These are phyloP conservation scores for Heteronetta atricapilla DNA, from an alignment of 2,113 vertebrate species.

Conservation along the genomic window DNA sequence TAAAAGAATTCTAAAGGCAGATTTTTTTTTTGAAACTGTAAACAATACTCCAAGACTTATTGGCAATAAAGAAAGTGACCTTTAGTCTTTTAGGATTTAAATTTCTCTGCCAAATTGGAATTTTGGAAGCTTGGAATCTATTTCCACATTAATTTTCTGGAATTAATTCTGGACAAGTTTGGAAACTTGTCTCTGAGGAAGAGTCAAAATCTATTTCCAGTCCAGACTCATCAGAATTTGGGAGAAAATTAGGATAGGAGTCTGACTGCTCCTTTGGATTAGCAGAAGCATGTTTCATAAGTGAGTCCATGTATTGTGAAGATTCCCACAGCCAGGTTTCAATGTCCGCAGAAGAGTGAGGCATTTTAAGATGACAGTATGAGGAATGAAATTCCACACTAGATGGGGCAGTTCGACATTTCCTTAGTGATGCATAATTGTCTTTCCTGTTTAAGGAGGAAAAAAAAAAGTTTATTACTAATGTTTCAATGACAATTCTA, in stretches of 20 bases:
- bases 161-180: slow-evolving; percentile 52
- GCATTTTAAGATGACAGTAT: slow-evolving; percentile 25
- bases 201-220: slow-evolving; percentile 55
- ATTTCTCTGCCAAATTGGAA: background rate
- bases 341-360: slow-evolving; percentile 75
- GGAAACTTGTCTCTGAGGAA: slow-evolving; percentile 65
- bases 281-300: background rate
- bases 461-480: background rate
- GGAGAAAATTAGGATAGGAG: slow-evolving; percentile 5
- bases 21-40: slow-evolving; percentile 46
- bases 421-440: slow-evolving; percentile 68
- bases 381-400: slow-evolving; percentile 31
- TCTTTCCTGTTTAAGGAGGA: slow-evolving; percentile 40
- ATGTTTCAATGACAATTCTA: background rate
- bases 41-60: slow-evolving; percentile 34
- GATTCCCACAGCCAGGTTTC: slow-evolving; percentile 79
- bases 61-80: slow-evolving; percentile 18
- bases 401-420: slow-evolving; percentile 74
- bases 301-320: slow-evolving; percentile 24
- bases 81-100: background rate
- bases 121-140: background rate
- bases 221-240: slow-evolving; percentile 28
- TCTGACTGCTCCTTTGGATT: background rate
- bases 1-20: slow-evolving; percentile 49
- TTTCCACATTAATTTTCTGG: background rate